Percentiles rank a stretch among this genome's conserved stretches.
These are phyloP conservation scores for Tetrax tetrax DNA, from an alignment of 2,113 vertebrate genomes.

Conservation along the genomic window DNA sequence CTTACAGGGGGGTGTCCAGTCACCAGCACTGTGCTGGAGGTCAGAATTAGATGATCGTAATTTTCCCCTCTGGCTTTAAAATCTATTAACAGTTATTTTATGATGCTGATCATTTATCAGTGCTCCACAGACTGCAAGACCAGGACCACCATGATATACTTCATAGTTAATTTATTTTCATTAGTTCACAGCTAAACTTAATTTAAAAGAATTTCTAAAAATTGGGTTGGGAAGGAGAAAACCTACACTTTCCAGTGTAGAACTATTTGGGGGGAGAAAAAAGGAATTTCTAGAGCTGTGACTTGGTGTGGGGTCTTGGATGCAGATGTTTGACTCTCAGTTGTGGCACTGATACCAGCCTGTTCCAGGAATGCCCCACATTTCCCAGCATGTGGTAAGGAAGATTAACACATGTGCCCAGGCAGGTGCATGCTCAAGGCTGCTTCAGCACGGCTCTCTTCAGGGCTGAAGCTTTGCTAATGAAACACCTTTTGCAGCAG, in stretches of 20 bases:
- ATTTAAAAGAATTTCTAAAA: constrained; percentile 43
- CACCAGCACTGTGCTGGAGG: neutral
- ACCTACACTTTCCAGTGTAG: neutral
- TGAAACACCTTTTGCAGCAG: constrained; percentile 46
- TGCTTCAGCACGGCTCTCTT: constrained; percentile 3
- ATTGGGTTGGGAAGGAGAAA: neutral
- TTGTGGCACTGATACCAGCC: neutral
- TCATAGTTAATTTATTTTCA: constrained; percentile 61
- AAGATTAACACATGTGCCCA: neutral
- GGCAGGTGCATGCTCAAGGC: neutral
- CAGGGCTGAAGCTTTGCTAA: constrained; percentile 42
- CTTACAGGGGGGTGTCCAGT: neutral
- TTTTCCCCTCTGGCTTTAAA: constrained; percentile 59
- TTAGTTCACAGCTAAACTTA: constrained; percentile 60
- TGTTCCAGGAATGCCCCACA: neutral
- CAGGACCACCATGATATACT: constrained; percentile 57
- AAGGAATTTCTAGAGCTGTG: neutral
- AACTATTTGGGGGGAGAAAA: neutral
- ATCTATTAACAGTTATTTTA: constrained; percentile 59
- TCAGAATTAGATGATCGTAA: constrained; percentile 24
- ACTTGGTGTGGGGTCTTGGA: neutral
- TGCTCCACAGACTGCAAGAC: neutral
- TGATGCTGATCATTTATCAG: constrained; percentile 44
- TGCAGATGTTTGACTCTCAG: neutral
- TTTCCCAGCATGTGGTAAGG: neutral